Evolutionary conservation across 2,888 invertebrate genomes (phyloP).

Genomic region (Operophtera brumata): DNA sequence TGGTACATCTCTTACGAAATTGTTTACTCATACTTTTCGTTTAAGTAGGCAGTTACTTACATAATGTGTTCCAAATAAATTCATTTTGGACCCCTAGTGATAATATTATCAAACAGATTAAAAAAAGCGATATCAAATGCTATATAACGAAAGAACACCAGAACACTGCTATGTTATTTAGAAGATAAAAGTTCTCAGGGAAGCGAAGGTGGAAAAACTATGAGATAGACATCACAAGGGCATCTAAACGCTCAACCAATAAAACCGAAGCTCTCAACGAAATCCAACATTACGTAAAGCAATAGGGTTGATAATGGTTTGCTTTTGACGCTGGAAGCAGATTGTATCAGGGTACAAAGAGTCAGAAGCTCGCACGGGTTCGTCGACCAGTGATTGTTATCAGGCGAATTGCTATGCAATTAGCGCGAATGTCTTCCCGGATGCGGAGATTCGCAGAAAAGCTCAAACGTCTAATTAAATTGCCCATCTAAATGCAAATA

Average conservation of each 20-base stretch:
- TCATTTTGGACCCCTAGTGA: neutral
- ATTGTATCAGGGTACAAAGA: slow-evolving; percentile 44
- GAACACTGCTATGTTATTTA: slow-evolving; percentile 29
- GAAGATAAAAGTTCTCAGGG: slow-evolving; percentile 51
- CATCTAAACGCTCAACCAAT: slow-evolving; percentile 28
- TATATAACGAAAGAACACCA: neutral
- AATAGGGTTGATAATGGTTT: slow-evolving; percentile 43
- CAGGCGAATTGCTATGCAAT: slow-evolving; percentile 60
- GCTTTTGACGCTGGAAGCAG: slow-evolving; percentile 29
- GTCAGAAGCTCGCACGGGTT: slow-evolving; percentile 64
- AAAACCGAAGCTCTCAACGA: slow-evolving; percentile 22
- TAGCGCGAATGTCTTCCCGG: slow-evolving; percentile 60
- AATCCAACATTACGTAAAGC: slow-evolving; percentile 30
- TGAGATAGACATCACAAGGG: slow-evolving; percentile 49
- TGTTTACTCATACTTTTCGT: no score
- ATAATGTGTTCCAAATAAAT: no score
- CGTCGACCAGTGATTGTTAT: slow-evolving; percentile 65
- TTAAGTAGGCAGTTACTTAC: neutral
- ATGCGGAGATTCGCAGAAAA: slow-evolving; percentile 31
- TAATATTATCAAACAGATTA: neutral
- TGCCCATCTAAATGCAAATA: slow-evolving; percentile 16
- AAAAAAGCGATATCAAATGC: neutral
- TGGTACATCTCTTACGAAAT: slow-evolving; percentile 7
- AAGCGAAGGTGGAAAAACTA: slow-evolving; percentile 41
- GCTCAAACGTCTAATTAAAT: slow-evolving; percentile 21